A percentile compares a stretch with the other conserved stretches of the same genome.
phyloP scores from a whole-genome alignment of 2,113 vertebrate genomes.

The Tupaia tana region DNA sequence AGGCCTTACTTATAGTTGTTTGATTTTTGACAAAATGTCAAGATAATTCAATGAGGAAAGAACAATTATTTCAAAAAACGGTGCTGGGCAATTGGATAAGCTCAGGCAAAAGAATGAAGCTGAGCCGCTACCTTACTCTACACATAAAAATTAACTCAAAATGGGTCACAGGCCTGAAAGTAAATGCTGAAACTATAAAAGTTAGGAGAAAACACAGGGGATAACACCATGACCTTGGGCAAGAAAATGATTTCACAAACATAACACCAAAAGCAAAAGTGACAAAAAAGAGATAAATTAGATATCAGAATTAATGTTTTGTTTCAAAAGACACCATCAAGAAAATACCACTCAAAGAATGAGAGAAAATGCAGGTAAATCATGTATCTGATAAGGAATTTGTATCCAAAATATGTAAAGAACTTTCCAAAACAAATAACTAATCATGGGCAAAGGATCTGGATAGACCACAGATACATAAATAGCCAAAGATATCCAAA shows the following conservation, averaged over 20 bases:
- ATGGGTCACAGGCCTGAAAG: background rate
- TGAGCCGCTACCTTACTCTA: background rate
- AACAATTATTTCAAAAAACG: background rate
- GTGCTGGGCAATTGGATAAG: background rate
- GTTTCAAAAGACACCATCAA: conserved; percentile 9
- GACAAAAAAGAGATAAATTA: background rate
- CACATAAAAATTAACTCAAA: background rate
- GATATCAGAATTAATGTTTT: background rate
- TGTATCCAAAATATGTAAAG: background rate
- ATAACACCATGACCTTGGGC: background rate
- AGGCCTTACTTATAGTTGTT: background rate
- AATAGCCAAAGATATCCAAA: background rate
- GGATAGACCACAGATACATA: background rate
- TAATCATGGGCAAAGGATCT: background rate
- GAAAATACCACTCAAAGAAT: background rate
- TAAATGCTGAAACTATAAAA: background rate
- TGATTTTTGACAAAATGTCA: background rate
- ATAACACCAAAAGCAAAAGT: background rate
- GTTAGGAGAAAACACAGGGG: background rate
- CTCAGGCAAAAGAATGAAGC: background rate
- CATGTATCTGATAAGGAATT: background rate
- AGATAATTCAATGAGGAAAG: background rate
- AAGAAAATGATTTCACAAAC: background rate
- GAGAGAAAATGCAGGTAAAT: background rate
- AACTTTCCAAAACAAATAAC: background rate